Percentiles rank a stretch among this genome's conserved stretches.
These are phyloP conservation scores for Athene noctua DNA, from an alignment of 2,113 vertebrate genomes.

Conservation along the genomic window DNA sequence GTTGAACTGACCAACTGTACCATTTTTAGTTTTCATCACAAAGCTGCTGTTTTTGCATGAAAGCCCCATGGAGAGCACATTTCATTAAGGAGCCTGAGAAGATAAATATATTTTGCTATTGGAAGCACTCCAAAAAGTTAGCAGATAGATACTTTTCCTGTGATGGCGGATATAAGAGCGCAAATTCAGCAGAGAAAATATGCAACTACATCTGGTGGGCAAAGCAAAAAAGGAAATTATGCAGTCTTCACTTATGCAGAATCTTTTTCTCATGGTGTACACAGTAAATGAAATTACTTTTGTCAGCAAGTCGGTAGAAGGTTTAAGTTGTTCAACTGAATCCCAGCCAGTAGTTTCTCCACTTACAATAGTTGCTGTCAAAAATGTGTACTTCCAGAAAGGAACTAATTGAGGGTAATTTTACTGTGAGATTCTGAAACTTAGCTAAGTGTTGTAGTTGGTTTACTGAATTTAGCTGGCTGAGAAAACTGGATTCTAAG, in stretches of 20 bases:
- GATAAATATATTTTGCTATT: constrained; percentile 6
- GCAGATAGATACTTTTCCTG: background rate
- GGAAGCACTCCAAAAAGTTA: constrained; percentile 19
- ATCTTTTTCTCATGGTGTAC: background rate
- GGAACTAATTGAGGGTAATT: constrained; percentile 34
- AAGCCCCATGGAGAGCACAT: background rate
- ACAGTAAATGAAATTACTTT: constrained; percentile 9
- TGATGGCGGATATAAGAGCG: background rate
- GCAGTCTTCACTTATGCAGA: background rate
- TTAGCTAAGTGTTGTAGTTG: background rate
- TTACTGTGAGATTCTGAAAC: background rate
- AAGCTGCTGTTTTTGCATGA: background rate
- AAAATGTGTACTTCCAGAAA: constrained; percentile 7
- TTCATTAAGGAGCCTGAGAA: background rate
- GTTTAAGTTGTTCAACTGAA: constrained; percentile 9
- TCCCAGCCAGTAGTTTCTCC: background rate
- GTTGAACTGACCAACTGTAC: background rate
- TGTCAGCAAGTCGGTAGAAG: constrained; percentile 3
- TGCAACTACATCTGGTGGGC: constrained; percentile 13
- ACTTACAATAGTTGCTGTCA: background rate
- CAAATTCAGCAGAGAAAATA: constrained; percentile 9
- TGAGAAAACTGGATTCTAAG: background rate
- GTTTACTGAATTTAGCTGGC: constrained; percentile 6
- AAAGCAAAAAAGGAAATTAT: constrained; percentile 1
- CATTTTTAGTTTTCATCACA: background rate